Base-by-base conservation (phyloP, 30 jellyfish, hydroid and myxozoan genomes). In the Cassiopea andromeda region DNA sequence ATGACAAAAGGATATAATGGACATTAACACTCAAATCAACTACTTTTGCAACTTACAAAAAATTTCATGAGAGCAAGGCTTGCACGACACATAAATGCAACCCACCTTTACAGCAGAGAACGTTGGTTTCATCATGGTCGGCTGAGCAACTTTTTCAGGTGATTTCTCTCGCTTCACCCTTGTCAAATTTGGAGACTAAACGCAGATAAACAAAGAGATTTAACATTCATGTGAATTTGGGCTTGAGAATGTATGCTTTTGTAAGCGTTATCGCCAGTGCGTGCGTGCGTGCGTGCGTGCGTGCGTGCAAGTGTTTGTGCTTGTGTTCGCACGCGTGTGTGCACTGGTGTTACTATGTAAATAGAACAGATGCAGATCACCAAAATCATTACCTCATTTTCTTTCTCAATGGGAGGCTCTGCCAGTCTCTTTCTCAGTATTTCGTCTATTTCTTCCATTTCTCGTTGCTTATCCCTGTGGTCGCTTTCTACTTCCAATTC, bases 391-490 rank as follows among this genome's bases (percentile, higher is more conserved):
- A 92, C 97, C 95, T 92, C 95, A 48, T 85, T 85, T 77, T 92
- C 97, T 80, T 92, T 85, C 58, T 85, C 95, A 10, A 82, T 15
- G 9, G 90, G 49, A 18, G 95, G 92, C 16, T 86, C 97, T 1
- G 94, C 85, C 67, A 91, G 60, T 58, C 94, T 93, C 85, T 88
- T 88, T 10, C 98, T 79, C 15, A 91, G 90, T 15, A 92, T 92
- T 81, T 92, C 98, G 69, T 96, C 99, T 44, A 96, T 91, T 85
- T 96, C 99, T 71, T 96, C 99, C 97, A 91, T 91, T 76, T 96
- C 99, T 38, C 98, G 80, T 79, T 96, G 98, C 76, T 87, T 91
- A 69, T 96, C 99, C 18, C 97, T 96, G 74, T 84, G 85, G 69
- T 96, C 99, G 54, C 95, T 82, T 85, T 92, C 97, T 27, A 88